A percentile compares a stretch with the other conserved stretches of the same genome.
Evolutionary conservation across 2,113 vertebrate species (phyloP).

Genomic region (Globicephala melas): DNA sequence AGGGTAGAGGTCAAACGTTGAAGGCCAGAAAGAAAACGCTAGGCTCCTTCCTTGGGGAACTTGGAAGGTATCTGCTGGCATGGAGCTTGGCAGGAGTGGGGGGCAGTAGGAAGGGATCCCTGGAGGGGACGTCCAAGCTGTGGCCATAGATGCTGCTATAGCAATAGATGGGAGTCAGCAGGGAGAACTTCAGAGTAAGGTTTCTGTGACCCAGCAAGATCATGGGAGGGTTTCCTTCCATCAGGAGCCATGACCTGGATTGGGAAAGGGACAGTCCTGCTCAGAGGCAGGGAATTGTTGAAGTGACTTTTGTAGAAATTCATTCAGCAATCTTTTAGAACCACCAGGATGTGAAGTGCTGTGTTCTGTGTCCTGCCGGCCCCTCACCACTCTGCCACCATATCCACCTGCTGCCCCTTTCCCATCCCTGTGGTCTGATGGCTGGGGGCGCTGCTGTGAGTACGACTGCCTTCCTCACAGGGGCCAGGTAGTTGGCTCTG

Average conservation of each 20-base stretch:
- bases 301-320: not conserved
- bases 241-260: not conserved
- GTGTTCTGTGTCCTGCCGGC: not conserved
- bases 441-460: not conserved
- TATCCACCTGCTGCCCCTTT: not conserved
- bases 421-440: not conserved
- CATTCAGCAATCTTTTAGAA: not conserved
- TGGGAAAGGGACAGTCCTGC: not conserved
- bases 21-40: not conserved
- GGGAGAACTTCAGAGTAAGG: not conserved
- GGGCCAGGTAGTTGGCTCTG: not conserved
- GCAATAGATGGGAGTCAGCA: not conserved
- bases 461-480: not conserved
- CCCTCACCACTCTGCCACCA: not conserved
- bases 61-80: too few relatives aligned
- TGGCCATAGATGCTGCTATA: not conserved
- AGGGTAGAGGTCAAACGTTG: not conserved
- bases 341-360: not conserved
- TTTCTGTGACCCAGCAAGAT: not conserved
- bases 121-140: not conserved
- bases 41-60: not conserved
- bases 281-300: not conserved
- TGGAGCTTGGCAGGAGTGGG: not conserved
- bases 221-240: not conserved
- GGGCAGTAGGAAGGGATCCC: not conserved